Base-by-base conservation (phyloP, 2,797 vertebrate genomes). In the Pipistrellus pygmaeus region DNA sequence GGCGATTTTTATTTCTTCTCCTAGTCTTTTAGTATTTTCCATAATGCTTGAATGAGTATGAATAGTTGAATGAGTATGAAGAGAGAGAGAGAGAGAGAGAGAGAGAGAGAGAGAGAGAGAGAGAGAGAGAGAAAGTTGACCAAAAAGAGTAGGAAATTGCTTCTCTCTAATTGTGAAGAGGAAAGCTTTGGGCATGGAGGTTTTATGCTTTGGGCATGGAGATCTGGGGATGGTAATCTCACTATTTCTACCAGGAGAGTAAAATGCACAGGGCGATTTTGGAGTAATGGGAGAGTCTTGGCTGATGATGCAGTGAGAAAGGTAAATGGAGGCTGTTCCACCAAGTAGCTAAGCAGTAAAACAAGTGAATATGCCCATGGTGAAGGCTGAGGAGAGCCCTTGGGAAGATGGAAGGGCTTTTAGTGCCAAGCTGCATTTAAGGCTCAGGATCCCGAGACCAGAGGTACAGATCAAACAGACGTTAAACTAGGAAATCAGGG, bases 1-100 rank as follows among this genome's bases (percentile, higher is more conserved):
- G 25, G 32, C 62, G 62, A 76, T 62, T 60, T 41, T 55, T 55
- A 51, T 83, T 84, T 18, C 66, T 87, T 48, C 86, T 94, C 91
- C 85, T 73, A 75, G 64, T 92, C 75, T 96, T 94, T 95, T 48
- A 75, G 32, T 14, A 77, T 71, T 60, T 87, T 84, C 44, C n/a
- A 27, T 88, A 77, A 81, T 88, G 94, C 71, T 91, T 80, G 80
- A 88, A 85, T 62, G 46, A 80, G 38, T 51, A 55, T 55, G 75
- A 85, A 38, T 64, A 82, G 91, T 25, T 53, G 85, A 21, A 73
- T 57, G 11, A 23, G n/a, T n/a, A n/a, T n/a, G n/a, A n/a, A 88
- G 69, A 53, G 12, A 78, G 20, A 41, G 17, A 51, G 17, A 17
- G 15, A 51, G 48, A 17, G 15, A 51, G 48, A 51, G 48, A 15